Percentiles rank a stretch among this genome's conserved stretches.
phyloP scores from a whole-genome alignment of 2,797 vertebrate species.

The Borostomias antarcticus region DNA sequence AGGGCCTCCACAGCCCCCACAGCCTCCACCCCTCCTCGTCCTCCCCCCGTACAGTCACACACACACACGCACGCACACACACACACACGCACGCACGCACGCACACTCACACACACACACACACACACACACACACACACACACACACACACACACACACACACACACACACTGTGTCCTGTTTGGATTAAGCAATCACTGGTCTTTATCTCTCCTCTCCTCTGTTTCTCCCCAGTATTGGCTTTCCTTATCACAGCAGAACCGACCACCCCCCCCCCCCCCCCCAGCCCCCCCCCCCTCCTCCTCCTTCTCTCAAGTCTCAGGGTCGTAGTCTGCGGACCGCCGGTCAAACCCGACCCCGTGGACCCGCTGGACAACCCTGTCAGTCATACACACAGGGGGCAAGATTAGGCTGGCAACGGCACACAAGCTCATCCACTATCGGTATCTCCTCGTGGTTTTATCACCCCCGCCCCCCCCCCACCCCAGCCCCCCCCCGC shows the following conservation, averaged over 20 bases:
- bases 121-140: neutral
- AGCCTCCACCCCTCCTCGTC: neutral
- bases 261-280: slow-evolving; percentile 44
- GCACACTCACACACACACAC: neutral
- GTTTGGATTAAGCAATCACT: slow-evolving; percentile 69
- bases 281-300: slow-evolving; percentile 4
- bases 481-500: neutral
- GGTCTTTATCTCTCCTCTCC: slow-evolving; percentile 64
- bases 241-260: slow-evolving; percentile 62
- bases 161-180: slow-evolving; percentile 25
- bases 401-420: slow-evolving; percentile 9
- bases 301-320: neutral
- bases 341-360: slow-evolving; percentile 10
- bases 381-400: neutral
- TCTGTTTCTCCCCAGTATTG: slow-evolving; percentile 47
- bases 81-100: neutral
- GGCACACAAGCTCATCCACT: slow-evolving; percentile 2
- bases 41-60: neutral
- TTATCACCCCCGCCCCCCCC: too few species aligned
- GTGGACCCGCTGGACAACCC: neutral
- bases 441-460: neutral
- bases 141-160: neutral
- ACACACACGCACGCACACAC: neutral
- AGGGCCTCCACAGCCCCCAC: neutral
- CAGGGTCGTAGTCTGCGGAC: neutral